These are phyloP conservation scores for Alexandromys fortis DNA, from an alignment of 2,113 vertebrate genomes.

Conservation along the genomic window DNA sequence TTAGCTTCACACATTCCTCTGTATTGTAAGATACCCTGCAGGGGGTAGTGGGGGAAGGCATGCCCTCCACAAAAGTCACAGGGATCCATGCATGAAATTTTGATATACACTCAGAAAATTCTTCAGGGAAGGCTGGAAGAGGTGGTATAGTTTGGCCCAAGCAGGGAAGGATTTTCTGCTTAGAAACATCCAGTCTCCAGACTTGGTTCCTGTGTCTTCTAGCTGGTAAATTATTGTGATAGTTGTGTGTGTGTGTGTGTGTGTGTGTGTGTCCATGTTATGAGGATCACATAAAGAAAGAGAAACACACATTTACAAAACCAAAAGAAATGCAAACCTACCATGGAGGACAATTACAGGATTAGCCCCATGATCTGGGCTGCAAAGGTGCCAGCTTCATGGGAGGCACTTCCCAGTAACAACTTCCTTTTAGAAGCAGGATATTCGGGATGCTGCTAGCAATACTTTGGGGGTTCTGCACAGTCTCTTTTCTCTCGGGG, in stretches of 20 bases:
- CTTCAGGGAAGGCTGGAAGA: neutral
- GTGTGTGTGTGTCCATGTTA: neutral
- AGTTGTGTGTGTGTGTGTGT: neutral
- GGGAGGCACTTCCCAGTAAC: neutral
- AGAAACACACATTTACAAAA: neutral
- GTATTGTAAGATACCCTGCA: conserved; percentile 15
- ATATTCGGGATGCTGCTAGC: neutral
- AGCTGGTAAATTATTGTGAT: conserved; percentile 40
- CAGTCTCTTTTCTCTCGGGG: conserved; percentile 42
- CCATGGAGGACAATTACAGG: conserved; percentile 13
- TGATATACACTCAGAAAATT: neutral
- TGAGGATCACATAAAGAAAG: neutral
- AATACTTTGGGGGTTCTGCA: conserved; percentile 27
- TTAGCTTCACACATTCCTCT: conserved; percentile 1
- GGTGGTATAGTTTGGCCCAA: neutral
- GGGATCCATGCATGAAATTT: neutral
- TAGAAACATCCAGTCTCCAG: neutral
- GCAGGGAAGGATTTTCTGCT: neutral
- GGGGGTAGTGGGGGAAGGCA: neutral
- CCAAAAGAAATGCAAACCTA: conserved; percentile 23
- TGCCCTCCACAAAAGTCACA: neutral
- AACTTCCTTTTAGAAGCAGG: conserved; percentile 7
- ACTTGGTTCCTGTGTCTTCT: neutral
- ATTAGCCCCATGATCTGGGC: conserved; percentile 29
- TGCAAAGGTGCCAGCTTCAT: neutral